These are phyloP conservation scores for Agrotis exclamationis DNA, from an alignment of 2,888 invertebrate genomes.

Conservation along the genomic window DNA sequence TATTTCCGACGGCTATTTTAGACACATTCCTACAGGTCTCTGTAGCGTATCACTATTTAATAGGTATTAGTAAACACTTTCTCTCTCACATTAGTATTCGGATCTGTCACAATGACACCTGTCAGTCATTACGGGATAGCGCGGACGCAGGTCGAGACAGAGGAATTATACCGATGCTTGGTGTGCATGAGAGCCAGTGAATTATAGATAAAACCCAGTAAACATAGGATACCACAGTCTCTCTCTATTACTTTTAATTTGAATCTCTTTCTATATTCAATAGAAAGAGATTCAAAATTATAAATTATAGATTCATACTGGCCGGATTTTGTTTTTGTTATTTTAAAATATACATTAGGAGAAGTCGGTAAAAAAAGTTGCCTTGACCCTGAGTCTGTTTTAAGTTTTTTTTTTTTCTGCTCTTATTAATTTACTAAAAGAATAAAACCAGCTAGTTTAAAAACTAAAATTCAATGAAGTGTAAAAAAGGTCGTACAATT, in stretches of 20 bases:
- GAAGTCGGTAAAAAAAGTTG: neutral
- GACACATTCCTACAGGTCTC: neutral
- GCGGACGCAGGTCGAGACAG: no score
- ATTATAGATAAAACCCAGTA: no score
- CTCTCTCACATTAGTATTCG: no score
- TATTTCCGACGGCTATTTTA: neutral
- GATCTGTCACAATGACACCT: no score
- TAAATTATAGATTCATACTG: neutral
- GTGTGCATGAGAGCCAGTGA: no score
- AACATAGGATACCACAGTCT: no score
- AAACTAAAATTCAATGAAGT: neutral
- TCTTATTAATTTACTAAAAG: neutral
- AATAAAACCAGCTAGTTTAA: neutral
- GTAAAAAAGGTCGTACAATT: neutral
- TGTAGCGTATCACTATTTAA: no score
- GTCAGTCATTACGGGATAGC: no score
- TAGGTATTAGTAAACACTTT: no score
- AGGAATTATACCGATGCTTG: no score
- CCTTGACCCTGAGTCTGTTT: neutral
- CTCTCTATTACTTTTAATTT: neutral
- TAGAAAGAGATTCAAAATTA: no score
- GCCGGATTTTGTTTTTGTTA: no score
- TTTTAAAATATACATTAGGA: neutral
- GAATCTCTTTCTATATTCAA: neutral
- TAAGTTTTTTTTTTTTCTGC: neutral